Conservation (phyloP, 2,888 invertebrate species). For the Pseudococcus longispinus region DNA sequence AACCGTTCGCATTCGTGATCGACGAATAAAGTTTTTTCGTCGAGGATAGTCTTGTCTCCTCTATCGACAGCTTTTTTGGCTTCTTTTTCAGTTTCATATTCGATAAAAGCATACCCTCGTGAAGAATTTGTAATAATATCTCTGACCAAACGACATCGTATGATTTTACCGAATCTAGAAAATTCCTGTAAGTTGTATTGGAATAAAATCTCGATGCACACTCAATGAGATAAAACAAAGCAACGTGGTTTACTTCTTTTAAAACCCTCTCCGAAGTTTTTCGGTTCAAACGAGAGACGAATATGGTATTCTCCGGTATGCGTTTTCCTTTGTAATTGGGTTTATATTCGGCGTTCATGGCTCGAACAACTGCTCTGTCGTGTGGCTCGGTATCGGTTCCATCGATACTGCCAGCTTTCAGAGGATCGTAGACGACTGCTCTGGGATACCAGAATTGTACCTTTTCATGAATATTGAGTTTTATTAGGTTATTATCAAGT, state of each 20-base stretch:
- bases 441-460: constrained; percentile 66
- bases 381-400: constrained; percentile 84
- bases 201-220: neutral
- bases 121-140: constrained; percentile 85
- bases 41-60: constrained; percentile 68
- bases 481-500: neutral
- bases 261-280: constrained; percentile 70
- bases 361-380: constrained; percentile 77
- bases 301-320: constrained; percentile 75
- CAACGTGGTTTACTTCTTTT: constrained; percentile 62
- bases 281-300: constrained; percentile 76
- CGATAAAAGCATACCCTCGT: constrained; percentile 85
- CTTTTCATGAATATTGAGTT: neutral
- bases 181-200: constrained; percentile 62
- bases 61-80: constrained; percentile 69
- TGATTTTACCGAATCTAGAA: constrained; percentile 72
- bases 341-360: constrained; percentile 71
- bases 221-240: neutral
- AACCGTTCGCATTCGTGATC: constrained; percentile 78
- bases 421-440: constrained; percentile 75
- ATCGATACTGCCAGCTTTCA: constrained; percentile 86
- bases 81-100: constrained; percentile 71
- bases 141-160: constrained; percentile 72
- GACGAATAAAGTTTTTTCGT: constrained; percentile 75
- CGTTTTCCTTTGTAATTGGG: constrained; percentile 74